Percentiles rank a stretch among this genome's conserved stretches.
phyloP scores from a whole-genome alignment of 2,113 vertebrate species.

The Orcinus orca region DNA sequence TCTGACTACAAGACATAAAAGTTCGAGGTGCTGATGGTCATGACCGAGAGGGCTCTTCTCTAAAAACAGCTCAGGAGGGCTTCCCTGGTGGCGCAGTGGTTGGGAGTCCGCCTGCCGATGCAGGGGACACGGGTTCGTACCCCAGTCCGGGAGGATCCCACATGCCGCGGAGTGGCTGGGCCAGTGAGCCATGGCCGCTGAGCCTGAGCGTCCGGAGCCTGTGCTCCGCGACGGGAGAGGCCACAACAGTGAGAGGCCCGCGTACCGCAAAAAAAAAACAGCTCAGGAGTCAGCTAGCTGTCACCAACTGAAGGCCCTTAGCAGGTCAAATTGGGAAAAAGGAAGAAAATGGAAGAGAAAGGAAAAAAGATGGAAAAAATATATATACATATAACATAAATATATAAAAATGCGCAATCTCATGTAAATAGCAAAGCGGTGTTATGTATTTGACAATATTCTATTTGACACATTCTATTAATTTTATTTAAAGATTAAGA shows the following conservation, averaged over 20 bases:
- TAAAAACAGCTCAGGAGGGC: not conserved
- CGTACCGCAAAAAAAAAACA: not conserved
- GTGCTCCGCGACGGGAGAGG: too few species aligned
- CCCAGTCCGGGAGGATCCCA: too few species aligned
- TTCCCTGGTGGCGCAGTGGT: too few species aligned
- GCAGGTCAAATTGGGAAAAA: not conserved
- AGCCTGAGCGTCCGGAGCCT: too few species aligned
- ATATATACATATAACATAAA: too few species aligned
- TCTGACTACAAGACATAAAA: not conserved
- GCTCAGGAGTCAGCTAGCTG: not conserved
- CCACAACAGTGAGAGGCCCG: too few species aligned
- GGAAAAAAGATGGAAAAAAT: not conserved
- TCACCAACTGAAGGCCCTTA: not conserved
- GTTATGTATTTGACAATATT: not conserved
- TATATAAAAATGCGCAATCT: too few species aligned
- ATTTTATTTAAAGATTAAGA: not conserved
- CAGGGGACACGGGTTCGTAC: too few species aligned
- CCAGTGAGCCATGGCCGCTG: too few species aligned
- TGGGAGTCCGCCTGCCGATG: too few species aligned
- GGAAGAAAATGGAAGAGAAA: not conserved
- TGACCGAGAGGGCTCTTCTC: not conserved
- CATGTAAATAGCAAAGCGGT: too few species aligned
- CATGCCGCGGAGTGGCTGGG: too few species aligned
- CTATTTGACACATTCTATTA: not conserved
- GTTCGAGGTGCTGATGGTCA: not conserved